Evolutionary conservation across 2,113 vertebrate genomes (phyloP), one percentile per base, ranked within the genome.

Genomic region (Orthonyx spaldingii): DNA sequence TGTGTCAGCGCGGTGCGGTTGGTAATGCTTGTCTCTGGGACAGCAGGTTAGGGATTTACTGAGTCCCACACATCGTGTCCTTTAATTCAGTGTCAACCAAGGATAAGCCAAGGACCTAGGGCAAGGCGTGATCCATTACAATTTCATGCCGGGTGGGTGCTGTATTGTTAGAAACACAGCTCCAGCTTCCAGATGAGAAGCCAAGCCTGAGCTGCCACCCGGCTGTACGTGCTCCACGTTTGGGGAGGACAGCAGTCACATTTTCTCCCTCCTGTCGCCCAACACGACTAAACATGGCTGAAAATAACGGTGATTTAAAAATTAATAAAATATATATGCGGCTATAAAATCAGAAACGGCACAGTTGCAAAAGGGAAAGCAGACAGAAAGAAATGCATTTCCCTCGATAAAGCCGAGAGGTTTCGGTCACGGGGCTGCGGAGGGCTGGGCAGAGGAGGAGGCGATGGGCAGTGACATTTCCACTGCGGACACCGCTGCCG

Each of bases 41-140:
- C 88, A 90, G 94, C 82, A 92, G 93, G 90, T 94, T 90, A 89
- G 85, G 70, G 87, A 80, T 88, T 91, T 88, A 84, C 71, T 16
- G 85, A 90, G 71, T 82, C 61, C 75, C 64, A 90, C 84, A 59
- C 75, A 92, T 78, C 82, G 15, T 2, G 32, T 74, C 68, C 76
- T 91, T 93, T 93, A 94, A 92, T 88, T 91, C 88, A 86, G 85
- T 75, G 93, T 96, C 96, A 96, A 46, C 68, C 85, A 80, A 94
- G 92, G 93, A 96, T 84, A 97, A 95, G 68, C 68, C 90, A 90
- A 92, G 84, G 84, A 93, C 93, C 89, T 69, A 70, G 82, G 87
- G 94, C 94, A 90, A 85, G 90, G 90, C 5, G 1, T 70, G 87
- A 93, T 93, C 84, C 71, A 33, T 88, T 91, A 91, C 92, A 95